Evolutionary conservation across 92 coral and sea anemone species (phyloP), one percentile per base, ranked within the genome.

Genomic region (Paramuricea clavata): DNA sequence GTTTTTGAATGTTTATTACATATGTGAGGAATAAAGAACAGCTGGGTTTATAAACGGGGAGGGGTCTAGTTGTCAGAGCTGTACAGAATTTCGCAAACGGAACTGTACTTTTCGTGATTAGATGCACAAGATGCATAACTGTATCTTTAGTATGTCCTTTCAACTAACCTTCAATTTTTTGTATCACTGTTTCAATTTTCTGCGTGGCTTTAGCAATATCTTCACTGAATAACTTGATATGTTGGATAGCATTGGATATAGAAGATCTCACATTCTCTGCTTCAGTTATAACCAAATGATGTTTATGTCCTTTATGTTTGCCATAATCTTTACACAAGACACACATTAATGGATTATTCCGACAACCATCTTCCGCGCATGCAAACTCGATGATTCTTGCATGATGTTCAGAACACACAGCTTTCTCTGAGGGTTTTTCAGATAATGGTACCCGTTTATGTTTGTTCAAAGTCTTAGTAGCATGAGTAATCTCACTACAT

Each of bases 271-370:
- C 91, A 76, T 90, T 97, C 87, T 97, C 97, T 25, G 99, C 95
- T 50, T 97, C 99, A 44, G 91, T 97, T 42, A 92, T 93, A 44
- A 97, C 87, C 59, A 97, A 89, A 47, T 97, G 93, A 61, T 97
- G 99, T 82, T 94, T 97, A 85, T 97, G 99, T 28, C 95, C 95
- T 77, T 94, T 94, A 69, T 97, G 99, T 64, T 93, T 94, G 49
- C 99, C 99, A 82, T 97, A 97, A 76, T 97, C 99, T 78, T 95
- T 95, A 31, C 99, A 97, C 57, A 97, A 94, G 82, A 97, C 88
- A 78, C 99, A 97, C 99, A 97, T 97, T 39, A 97, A 76, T 30
- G 99, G 95, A 49, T 92, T 90, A 65, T 92, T 98, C 47, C 87
- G 87, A 73, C 99, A 97, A 13, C 86, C 92, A 43, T 94, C 99